Conservation (phyloP, 1,140 invertebrate genomes). For the Drosophila baimaii region DNA sequence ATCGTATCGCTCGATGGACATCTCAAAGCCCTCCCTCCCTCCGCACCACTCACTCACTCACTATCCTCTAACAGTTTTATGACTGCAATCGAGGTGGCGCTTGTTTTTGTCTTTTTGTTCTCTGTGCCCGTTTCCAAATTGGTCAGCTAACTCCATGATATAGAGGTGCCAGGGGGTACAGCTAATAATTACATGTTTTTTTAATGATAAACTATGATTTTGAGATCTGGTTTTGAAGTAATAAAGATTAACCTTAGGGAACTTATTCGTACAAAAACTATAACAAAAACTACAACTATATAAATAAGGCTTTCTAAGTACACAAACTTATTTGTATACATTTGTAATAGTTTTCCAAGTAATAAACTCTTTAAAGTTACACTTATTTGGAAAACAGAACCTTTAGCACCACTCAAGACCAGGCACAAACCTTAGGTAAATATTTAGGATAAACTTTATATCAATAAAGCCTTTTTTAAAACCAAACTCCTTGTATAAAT, state of each 20-base stretch:
- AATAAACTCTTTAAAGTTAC: background rate
- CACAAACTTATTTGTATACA: background rate
- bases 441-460: background rate
- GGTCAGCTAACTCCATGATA: constrained; percentile 17
- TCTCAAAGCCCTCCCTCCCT: constrained; percentile 39
- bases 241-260: too few relatives aligned
- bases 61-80: constrained; percentile 20
- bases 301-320: background rate
- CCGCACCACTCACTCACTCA: background rate
- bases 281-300: background rate
- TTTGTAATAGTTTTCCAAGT: background rate
- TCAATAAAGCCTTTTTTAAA: background rate
- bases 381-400: background rate
- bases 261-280: background rate
- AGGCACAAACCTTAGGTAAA: background rate
- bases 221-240: background rate
- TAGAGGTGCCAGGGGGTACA: background rate
- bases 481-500: background rate
- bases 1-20: constrained; percentile 36
- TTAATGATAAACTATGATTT: background rate
- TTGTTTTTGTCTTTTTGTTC: constrained; percentile 41
- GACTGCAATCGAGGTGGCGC: constrained; percentile 42
- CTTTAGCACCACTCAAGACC: background rate
- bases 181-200: constrained; percentile 10
- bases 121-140: constrained; percentile 36